A percentile compares a stretch with the other conserved stretches of the same genome.
Conservation (phyloP, 2,113 vertebrate genomes). For the Rallus limicola region DNA sequence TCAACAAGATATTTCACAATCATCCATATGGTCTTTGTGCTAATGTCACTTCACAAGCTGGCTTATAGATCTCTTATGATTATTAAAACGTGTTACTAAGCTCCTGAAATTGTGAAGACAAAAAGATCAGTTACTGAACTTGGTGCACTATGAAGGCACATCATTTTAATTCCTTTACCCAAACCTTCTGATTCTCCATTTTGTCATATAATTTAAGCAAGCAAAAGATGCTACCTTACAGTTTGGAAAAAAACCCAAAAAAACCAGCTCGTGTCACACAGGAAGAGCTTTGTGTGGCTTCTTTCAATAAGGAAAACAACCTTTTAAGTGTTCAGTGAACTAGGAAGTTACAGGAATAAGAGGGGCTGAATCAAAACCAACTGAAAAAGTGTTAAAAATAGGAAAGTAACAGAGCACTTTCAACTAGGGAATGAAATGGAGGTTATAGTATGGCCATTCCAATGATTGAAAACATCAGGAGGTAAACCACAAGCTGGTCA, state of each 20-base stretch:
- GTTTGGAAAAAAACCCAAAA: background rate
- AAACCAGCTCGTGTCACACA: background rate
- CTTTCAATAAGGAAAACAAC: background rate
- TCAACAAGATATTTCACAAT: conserved; percentile 69
- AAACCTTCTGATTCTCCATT: conserved; percentile 5
- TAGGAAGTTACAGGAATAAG: background rate
- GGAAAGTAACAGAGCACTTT: background rate
- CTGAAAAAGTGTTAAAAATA: background rate
- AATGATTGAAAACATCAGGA: conserved; percentile 13
- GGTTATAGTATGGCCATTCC: background rate
- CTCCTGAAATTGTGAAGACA: conserved; percentile 46
- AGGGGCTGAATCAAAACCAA: background rate
- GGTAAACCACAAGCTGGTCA: background rate
- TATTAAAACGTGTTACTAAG: conserved; percentile 66
- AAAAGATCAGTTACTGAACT: conserved; percentile 67
- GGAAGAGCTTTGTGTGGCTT: background rate
- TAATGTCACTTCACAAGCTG: conserved; percentile 69
- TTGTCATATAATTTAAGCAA: background rate
- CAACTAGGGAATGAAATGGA: background rate
- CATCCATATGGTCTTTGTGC: conserved; percentile 67
- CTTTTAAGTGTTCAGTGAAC: background rate
- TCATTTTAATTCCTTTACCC: background rate
- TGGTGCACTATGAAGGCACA: background rate
- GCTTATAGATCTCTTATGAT: conserved; percentile 64
- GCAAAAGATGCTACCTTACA: background rate